Evolutionary conservation across 2,797 vertebrate species (phyloP).

Genomic region (Pipistrellus nathusii): DNA sequence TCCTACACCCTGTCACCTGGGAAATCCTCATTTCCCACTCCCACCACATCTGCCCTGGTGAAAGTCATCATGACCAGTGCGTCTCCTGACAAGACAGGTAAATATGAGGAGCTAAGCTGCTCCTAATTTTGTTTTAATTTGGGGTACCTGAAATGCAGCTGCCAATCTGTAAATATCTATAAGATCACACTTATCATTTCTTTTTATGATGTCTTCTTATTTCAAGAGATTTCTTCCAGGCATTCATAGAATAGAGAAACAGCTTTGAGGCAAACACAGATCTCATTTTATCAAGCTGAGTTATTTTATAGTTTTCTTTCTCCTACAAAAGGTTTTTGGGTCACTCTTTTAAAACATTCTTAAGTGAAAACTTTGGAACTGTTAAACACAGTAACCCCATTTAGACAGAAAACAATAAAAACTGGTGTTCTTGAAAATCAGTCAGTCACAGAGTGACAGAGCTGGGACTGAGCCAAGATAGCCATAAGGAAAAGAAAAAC

Average conservation of each 20-base stretch:
- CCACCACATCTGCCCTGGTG: slow-evolving; percentile 64
- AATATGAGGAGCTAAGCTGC: slow-evolving; percentile 64
- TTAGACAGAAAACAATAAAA: slow-evolving; percentile 19
- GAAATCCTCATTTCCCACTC: slow-evolving; percentile 67
- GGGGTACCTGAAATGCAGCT: neutral
- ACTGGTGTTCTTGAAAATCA: neutral
- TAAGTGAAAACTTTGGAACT: slow-evolving; percentile 1
- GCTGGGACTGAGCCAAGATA: neutral
- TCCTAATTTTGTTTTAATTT: neutral
- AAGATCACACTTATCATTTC: neutral
- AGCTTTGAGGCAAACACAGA: neutral
- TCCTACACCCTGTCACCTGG: slow-evolving; percentile 55
- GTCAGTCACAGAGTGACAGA: neutral
- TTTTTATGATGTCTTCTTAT: slow-evolving; percentile 11
- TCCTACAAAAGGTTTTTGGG: slow-evolving; percentile 10
- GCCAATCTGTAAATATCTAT: neutral
- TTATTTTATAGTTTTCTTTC: slow-evolving; percentile 25
- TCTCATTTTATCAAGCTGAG: neutral
- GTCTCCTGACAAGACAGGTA: slow-evolving; percentile 82
- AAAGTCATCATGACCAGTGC: slow-evolving; percentile 42
- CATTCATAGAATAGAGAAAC: slow-evolving; percentile 14
- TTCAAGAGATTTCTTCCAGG: slow-evolving; percentile 5
- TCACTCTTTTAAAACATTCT: neutral
- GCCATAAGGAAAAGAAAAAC: neutral
- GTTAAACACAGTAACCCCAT: neutral